A percentile compares a stretch with the other conserved stretches of the same genome.
These are phyloP conservation scores for Pantherophis guttatus DNA, from an alignment of 2,113 vertebrate genomes.

Conservation along the genomic window DNA sequence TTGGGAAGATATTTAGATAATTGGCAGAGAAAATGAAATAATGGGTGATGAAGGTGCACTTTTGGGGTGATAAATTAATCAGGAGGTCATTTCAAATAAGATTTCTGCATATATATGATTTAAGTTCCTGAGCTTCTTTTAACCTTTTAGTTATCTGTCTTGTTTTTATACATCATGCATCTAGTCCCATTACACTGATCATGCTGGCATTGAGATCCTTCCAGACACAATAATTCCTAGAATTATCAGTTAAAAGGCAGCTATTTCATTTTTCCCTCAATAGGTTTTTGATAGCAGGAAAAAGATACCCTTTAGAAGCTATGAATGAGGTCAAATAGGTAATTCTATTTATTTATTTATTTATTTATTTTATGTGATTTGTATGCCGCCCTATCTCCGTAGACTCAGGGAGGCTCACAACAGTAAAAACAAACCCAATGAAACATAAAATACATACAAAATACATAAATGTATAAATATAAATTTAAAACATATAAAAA, in stretches of 20 bases:
- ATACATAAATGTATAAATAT: too few species aligned
- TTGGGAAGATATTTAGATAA: not conserved
- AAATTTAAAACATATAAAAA: too few species aligned
- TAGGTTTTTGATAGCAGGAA: not conserved
- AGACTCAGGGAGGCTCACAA: too few species aligned
- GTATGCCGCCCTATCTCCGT: too few species aligned
- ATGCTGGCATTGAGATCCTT: not conserved
- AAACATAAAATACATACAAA: too few species aligned
- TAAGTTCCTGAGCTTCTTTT: not conserved
- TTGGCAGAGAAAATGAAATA: not conserved
- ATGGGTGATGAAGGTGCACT: not conserved
- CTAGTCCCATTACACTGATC: not conserved
- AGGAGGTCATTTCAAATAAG: not conserved
- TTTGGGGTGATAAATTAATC: not conserved
- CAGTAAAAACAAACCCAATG: too few species aligned
- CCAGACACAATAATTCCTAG: not conserved
- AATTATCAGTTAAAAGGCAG: not conserved
- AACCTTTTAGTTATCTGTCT: not conserved
- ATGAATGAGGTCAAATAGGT: not conserved
- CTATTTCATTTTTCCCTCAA: not conserved
- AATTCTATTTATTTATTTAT: not conserved
- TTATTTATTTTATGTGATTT: too few species aligned
- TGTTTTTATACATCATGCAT: not conserved
- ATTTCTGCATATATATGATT: not conserved
- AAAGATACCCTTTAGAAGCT: not conserved